Evolutionary conservation across 2,113 vertebrate species (phyloP), one percentile per base, ranked within the genome.

Genomic region (Heterocephalus glaber): DNA sequence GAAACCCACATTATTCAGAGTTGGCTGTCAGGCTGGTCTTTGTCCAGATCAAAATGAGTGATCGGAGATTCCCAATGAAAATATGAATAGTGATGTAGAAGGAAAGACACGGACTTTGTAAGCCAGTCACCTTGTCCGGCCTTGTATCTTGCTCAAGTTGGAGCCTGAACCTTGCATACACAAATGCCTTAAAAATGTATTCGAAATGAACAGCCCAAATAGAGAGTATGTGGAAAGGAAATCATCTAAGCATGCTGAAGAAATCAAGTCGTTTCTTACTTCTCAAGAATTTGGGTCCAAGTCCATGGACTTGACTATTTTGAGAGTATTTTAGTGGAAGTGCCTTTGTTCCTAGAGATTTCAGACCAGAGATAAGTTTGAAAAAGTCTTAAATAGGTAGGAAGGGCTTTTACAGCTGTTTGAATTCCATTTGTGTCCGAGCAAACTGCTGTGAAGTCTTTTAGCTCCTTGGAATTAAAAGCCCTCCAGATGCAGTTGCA

Each of bases 31-130:
- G 30, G 88, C 20, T 70, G 92, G 72, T 70, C 72, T 44, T n/a
- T 88, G 91, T 88, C 61, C 60, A 85, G 89, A 89, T 89, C 26
- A 70, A 96, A 97, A 93, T 35, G 80, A 96, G 93, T 38, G 74
- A 58, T 54, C 56, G 38, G 77, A 79, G 63, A 90, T 85, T 81
- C 76, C 63, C 86, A 93, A n/a, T 14, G 68, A 56, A 82, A 89
- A 80, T 38, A 61, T n/a, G 72, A 66, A 76, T 17, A 26, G 47
- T 87, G 70, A 14, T n/a, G 58, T 0, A 60, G 66, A 77, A 49
- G 54, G 61, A 54, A 80, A 33, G 35, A 65, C 38, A n/a, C 0
- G 26, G 38, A 8, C 44, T 76, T 65, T 86, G 58, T 13, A 82
- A 66, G 41, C 38, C 47, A 76, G 63, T 61, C 16, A 20, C 56